phyloP scores from a whole-genome alignment of 2,888 invertebrate genomes.

The Hyposoter didymator region DNA sequence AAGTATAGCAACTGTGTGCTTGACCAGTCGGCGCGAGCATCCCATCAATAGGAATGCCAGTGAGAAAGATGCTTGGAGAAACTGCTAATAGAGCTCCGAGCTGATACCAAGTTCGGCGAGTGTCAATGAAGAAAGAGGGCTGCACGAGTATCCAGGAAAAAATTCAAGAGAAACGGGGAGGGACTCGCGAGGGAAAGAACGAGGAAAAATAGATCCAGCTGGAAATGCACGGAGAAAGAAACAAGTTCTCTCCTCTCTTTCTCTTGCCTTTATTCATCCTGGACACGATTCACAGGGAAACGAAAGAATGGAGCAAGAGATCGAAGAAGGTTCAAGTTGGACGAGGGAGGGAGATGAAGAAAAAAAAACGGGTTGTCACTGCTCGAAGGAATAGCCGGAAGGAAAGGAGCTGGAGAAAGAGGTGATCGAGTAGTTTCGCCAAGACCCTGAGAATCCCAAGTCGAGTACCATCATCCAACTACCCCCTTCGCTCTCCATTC shows the following conservation, averaged over 20 bases:
- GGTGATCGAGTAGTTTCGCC: constrained; percentile 76
- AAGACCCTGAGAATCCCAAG: constrained; percentile 65
- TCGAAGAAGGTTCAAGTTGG: constrained; percentile 48
- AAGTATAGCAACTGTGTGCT: constrained; percentile 69
- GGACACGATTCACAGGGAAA: constrained; percentile 50
- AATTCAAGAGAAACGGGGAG: constrained; percentile 59
- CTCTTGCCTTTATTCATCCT: constrained; percentile 4
- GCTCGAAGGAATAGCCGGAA: constrained; percentile 64
- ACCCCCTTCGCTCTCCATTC: constrained; percentile 11
- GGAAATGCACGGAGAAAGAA: constrained; percentile 42
- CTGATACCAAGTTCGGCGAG: constrained; percentile 41
- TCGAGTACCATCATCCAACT: constrained; percentile 53
- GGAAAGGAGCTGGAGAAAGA: constrained; percentile 67
- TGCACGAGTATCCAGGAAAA: constrained; percentile 21
- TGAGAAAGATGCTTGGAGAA: constrained; percentile 81
- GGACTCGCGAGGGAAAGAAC: constrained; percentile 44
- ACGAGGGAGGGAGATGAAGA: constrained; percentile 62
- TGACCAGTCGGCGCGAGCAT: constrained; percentile 60
- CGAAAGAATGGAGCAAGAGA: constrained; percentile 57
- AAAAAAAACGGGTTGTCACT: constrained; percentile 65
- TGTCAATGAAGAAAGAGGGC: constrained; percentile 32
- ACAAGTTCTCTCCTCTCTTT: constrained; percentile 13
- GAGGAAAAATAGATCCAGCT: constrained; percentile 40
- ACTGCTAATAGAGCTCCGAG: constrained; percentile 81
- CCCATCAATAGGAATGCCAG: constrained; percentile 82